phyloP scores from a whole-genome alignment of 2,113 vertebrate species.

The Colaptes auratus region DNA sequence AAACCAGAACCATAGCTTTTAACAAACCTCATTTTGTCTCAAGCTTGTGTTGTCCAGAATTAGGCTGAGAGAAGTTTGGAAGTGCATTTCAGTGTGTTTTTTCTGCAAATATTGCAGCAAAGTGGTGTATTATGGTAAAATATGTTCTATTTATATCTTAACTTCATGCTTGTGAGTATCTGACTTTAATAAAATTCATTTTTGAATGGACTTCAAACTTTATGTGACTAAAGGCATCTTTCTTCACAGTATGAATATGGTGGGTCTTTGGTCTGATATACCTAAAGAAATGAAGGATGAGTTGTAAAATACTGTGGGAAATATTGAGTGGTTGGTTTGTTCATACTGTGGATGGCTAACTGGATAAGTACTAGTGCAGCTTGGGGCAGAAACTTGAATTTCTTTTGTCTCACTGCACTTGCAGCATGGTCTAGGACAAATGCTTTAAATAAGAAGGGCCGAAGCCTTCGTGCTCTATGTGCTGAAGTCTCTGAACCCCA shows the following conservation, averaged over 20 bases:
- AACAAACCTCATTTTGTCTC: background rate
- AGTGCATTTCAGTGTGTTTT: background rate
- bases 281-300: background rate
- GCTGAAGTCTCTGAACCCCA: background rate
- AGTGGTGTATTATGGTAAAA: background rate
- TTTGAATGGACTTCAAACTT: background rate
- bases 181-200: background rate
- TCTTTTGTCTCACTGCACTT: background rate
- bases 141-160: background rate
- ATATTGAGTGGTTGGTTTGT: background rate
- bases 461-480: background rate
- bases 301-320: background rate
- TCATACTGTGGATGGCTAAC: background rate
- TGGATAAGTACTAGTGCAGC: background rate
- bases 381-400: background rate
- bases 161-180: background rate
- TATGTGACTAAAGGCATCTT: conserved; percentile 8
- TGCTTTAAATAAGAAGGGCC: background rate
- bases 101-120: background rate
- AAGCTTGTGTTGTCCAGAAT: background rate
- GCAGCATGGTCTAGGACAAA: background rate
- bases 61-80: background rate
- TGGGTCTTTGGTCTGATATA: background rate
- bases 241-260: background rate
- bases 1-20: conserved; percentile 14